Evolutionary conservation across 1,140 invertebrate species (phyloP), one percentile per base, ranked within the genome.

Genomic region (Nasonia giraulti): DNA sequence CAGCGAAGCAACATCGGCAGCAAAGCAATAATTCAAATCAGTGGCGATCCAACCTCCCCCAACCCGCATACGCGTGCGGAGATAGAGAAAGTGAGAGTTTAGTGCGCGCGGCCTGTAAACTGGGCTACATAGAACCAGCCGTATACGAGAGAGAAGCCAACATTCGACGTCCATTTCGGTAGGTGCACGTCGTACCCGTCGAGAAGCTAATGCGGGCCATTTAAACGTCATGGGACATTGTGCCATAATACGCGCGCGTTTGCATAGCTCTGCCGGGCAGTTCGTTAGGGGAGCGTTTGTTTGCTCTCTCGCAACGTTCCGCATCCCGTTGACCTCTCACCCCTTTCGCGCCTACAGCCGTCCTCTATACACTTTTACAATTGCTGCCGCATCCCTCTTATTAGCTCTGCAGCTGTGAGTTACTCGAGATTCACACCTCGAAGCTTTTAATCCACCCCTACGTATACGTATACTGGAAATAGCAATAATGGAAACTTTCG

Each of bases 171-270:
- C 31, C 74, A 74, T 74, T 74, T 37, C 73, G 27, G 73, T 74
- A 74, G 73, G 37, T 50, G 44, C 10, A n/a, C n/a, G 7, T 44
- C 77, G 31, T 79, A 73, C 68, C 73, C 85, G 86, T 82, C 77
- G 80, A 80, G 78, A 47, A 87, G 88, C 88, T 91, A 90, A 91
- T 90, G 88, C 89, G 88, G 86, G 87, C 89, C 89, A 90, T 91
- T 91, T 91, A 90, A 91, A 89, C 88, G 90, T 91, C 88, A 89
- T 85, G 90, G 89, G 87, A 90, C 90, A 91, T 91, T 91, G 88
- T 89, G 88, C 88, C 87, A 87, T 89, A 89, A 91, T 90, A 89
- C 87, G 88, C 66, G 88, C 66, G 82, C 87, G 88, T 90, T 91
- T 91, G 89, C 87, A 90, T 88, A 90, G 78, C 55, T n/a, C 17